These are phyloP conservation scores for Hemicentrotus pulcherrimus DNA, from an alignment of 35 echinoderm and acorn worm genomes.

Conservation along the genomic window DNA sequence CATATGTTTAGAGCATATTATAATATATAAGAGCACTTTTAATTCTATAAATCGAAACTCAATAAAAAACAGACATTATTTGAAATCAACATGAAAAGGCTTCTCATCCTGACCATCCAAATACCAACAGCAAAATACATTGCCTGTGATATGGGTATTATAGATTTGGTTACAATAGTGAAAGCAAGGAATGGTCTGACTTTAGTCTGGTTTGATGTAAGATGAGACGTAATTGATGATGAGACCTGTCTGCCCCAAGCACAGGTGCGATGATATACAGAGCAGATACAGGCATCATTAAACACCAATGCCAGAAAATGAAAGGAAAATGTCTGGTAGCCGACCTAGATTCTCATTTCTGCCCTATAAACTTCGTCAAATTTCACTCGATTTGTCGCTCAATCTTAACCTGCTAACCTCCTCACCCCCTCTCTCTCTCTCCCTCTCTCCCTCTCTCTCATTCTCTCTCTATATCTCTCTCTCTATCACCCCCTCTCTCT, in stretches of 20 bases:
- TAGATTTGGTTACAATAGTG: neutral
- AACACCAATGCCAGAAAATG: neutral
- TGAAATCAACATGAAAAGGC: too few species aligned
- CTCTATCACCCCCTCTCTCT: neutral
- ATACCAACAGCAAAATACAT: neutral
- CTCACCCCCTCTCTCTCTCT: neutral
- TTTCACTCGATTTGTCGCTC: too few species aligned
- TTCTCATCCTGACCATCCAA: too few species aligned
- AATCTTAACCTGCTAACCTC: neutral
- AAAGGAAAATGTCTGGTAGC: neutral
- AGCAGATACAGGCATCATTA: neutral
- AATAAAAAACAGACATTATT: too few species aligned
- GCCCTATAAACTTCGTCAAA: neutral
- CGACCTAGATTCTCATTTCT: neutral
- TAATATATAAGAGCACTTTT: too few species aligned
- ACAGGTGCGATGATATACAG: neutral
- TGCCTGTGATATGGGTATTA: neutral
- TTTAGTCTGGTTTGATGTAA: neutral
- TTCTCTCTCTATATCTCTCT: neutral
- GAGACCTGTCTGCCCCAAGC: neutral
- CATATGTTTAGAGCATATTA: too few species aligned
- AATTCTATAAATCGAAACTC: too few species aligned
- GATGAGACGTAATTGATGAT: neutral
- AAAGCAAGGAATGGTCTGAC: neutral
- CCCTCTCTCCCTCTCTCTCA: neutral